Conservation (phyloP, 2,113 vertebrate species). For the Perognathus longimembris region DNA sequence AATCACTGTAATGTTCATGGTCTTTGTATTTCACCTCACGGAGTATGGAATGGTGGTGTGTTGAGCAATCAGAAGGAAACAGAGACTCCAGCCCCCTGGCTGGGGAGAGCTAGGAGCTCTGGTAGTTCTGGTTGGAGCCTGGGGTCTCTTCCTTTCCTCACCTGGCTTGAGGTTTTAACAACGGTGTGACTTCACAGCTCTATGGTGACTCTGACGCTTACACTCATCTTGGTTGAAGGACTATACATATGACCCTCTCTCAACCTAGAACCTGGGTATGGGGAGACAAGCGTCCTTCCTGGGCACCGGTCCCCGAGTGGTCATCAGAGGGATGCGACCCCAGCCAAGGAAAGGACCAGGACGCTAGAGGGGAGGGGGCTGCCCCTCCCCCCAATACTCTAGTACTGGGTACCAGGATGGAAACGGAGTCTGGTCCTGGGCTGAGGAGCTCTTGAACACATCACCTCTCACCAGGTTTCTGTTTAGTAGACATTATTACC, state of each 20-base stretch:
- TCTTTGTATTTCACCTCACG: not conserved
- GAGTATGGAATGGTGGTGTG: not conserved
- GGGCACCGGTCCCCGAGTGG: not conserved
- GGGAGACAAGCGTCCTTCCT: rapidly evolving
- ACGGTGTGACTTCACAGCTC: too few species aligned
- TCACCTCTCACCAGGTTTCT: not conserved
- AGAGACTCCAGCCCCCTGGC: not conserved
- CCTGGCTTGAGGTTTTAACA: too few species aligned
- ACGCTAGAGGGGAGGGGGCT: rapidly evolving
- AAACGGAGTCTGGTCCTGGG: not conserved
- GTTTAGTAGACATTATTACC: rapidly evolving
- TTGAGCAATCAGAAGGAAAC: not conserved
- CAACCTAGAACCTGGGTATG: rapidly evolving
- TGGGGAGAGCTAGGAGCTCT: not conserved
- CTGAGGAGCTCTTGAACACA: too few species aligned
- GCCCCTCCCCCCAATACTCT: too few species aligned
- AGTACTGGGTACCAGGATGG: rapidly evolving
- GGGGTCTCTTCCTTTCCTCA: not conserved
- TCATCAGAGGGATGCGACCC: too few species aligned
- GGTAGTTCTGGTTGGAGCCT: rapidly evolving
- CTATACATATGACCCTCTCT: not conserved
- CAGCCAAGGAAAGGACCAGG: not conserved
- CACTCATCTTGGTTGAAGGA: not conserved
- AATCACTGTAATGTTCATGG: not conserved
- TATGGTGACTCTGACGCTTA: too few species aligned